Conservation (phyloP, 2,888 invertebrate genomes). For the Chaetogeoica ovagalla region DNA sequence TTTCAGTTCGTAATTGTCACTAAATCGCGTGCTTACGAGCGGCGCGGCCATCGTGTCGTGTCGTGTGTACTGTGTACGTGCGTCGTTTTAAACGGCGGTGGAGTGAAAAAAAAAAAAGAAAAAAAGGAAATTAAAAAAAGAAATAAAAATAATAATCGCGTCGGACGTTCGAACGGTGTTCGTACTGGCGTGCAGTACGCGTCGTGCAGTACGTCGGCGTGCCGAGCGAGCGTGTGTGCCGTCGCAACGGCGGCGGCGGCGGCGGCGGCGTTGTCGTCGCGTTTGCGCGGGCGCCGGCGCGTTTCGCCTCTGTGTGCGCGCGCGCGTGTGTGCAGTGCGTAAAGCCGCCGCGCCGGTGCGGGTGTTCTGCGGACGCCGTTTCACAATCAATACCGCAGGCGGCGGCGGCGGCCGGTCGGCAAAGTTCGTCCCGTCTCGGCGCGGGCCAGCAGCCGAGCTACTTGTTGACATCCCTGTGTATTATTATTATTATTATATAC, state of each 20-base stretch:
- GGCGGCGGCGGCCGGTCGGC: constrained; percentile 45
- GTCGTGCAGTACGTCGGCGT: constrained; percentile 25
- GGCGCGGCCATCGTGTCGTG: constrained; percentile 74
- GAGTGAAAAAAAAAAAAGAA: neutral
- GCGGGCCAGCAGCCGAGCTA: constrained; percentile 28
- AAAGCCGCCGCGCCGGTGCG: constrained; percentile 51
- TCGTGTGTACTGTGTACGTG: neutral
- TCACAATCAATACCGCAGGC: constrained; percentile 45
- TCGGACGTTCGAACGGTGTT: constrained; percentile 29
- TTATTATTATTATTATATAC: no score
- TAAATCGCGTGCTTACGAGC: constrained; percentile 93
- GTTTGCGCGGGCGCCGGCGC: neutral
- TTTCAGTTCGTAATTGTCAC: constrained; percentile 99
- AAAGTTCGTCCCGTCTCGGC: constrained; percentile 30
- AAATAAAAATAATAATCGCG: constrained; percentile 7
- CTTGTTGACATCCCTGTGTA: constrained; percentile 48
- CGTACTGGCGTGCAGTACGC: constrained; percentile 21
- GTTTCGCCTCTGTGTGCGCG: neutral
- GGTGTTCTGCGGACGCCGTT: constrained; percentile 50
- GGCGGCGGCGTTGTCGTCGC: no score
- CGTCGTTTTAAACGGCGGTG: neutral
- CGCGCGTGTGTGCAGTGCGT: constrained; percentile 33
- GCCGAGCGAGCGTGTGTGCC: constrained; percentile 2
- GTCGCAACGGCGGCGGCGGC: no score
- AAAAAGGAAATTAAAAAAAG: neutral